Percentiles rank a stretch among this genome's conserved stretches.
Evolutionary conservation across 2,113 vertebrate species (phyloP).

Genomic region (Pelusios castaneus): DNA sequence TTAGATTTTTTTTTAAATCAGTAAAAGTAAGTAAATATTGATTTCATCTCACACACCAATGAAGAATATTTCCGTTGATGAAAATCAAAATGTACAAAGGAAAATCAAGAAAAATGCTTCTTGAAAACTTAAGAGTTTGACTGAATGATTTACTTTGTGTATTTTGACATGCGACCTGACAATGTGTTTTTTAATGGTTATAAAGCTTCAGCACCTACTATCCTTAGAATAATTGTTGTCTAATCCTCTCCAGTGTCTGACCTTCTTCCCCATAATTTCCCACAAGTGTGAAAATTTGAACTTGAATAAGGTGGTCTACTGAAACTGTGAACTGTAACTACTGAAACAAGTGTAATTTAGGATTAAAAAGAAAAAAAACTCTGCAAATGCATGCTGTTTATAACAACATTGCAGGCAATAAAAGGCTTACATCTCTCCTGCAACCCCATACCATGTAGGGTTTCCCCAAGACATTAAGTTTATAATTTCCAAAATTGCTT

Average conservation of each 20-base stretch:
- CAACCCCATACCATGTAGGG: fast-evolving
- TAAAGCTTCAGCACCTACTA: not conserved
- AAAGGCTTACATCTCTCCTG: not conserved
- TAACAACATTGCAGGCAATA: not conserved
- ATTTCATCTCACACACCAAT: not conserved
- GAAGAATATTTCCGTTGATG: not conserved
- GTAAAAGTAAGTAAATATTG: not conserved
- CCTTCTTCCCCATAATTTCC: no score
- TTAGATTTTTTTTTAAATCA: not conserved
- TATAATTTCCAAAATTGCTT: no score
- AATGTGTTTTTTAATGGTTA: not conserved
- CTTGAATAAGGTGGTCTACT: not conserved
- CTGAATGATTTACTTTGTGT: not conserved
- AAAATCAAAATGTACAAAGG: not conserved
- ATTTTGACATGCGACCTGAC: not conserved
- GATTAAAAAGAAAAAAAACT: not conserved
- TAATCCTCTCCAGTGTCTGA: not conserved
- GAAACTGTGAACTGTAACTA: no score
- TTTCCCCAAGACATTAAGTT: not conserved
- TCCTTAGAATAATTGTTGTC: not conserved
- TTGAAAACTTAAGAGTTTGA: not conserved
- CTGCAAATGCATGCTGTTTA: not conserved
- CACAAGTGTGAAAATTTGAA: not conserved
- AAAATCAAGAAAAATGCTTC: not conserved
- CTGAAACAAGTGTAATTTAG: fast-evolving